Percentiles rank a stretch among this genome's conserved stretches.
phyloP scores from a whole-genome alignment of 2,888 invertebrate genomes.

The Smittia aterrima region DNA sequence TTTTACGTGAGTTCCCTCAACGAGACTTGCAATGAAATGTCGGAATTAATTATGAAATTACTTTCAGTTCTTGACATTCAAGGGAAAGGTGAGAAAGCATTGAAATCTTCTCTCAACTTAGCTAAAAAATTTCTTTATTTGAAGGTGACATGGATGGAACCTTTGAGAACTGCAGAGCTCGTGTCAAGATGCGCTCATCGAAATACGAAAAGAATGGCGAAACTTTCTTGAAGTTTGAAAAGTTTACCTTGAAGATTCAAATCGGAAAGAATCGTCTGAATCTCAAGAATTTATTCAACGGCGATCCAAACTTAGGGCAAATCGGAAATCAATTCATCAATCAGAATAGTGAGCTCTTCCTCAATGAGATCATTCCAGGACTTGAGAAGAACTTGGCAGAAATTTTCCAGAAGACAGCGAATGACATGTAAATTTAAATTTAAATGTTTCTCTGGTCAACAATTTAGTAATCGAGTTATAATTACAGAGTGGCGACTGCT shows the following conservation, averaged over 20 bases:
- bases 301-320: conserved; percentile 51
- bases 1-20: conserved; percentile 46
- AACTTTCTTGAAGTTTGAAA: conserved; percentile 50
- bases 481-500: conserved; percentile 44
- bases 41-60: not conserved
- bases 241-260: conserved; percentile 50
- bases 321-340: conserved; percentile 53
- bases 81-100: too few species aligned
- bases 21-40: too few species aligned
- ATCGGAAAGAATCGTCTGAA: conserved; percentile 50
- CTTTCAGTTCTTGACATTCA: conserved; percentile 48
- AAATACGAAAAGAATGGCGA: conserved; percentile 43
- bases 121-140: too few species aligned
- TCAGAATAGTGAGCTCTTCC: conserved; percentile 51
- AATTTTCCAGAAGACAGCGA: conserved; percentile 52
- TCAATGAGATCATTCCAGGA: conserved; percentile 52
- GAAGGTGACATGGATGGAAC: conserved; percentile 51
- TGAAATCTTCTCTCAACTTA: too few species aligned
- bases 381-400: conserved; percentile 51
- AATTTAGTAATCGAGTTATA: not conserved
- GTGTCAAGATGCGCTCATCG: conserved; percentile 50
- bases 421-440: conserved; percentile 47
- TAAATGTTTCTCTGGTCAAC: not conserved
- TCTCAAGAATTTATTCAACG: conserved; percentile 52
- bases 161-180: conserved; percentile 51